Evolutionary conservation across 2,888 invertebrate genomes (phyloP).

Genomic region (Neoascia interrupta): DNA sequence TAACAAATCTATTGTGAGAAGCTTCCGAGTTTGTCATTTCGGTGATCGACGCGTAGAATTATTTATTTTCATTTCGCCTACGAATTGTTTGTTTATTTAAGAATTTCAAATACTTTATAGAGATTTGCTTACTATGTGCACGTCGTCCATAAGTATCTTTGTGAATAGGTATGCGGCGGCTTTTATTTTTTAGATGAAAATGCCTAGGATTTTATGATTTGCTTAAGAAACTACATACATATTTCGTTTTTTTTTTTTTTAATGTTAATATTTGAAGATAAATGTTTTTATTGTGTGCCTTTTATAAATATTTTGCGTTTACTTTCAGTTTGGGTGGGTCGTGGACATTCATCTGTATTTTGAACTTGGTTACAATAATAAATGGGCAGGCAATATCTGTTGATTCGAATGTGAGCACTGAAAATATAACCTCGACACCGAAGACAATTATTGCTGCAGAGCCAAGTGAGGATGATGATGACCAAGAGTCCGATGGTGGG

Average conservation of each 20-base stretch:
- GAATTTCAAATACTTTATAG: conserved; percentile 1
- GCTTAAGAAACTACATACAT: no score
- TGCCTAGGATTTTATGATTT: neutral
- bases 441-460: no score
- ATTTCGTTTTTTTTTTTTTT: neutral
- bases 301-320: neutral
- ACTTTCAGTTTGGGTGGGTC: conserved; percentile 5
- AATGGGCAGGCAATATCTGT: conserved; percentile 3
- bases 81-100: conserved; percentile 5
- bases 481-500: conserved; percentile 25
- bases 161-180: neutral
- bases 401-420: neutral
- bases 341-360: conserved; percentile 10
- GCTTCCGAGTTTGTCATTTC: conserved; percentile 6
- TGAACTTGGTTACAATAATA: neutral
- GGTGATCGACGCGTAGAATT: conserved; percentile 2
- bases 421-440: neutral
- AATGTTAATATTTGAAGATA: neutral
- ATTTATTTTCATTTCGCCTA: conserved; percentile 5
- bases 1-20: conserved; percentile 13
- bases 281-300: neutral
- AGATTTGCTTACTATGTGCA: no score
- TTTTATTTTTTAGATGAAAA: no score
- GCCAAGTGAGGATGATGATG: conserved; percentile 70
- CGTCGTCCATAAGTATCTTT: no score